Conservation (phyloP, 2,797 vertebrate species). For the Catostomus latipinnis region DNA sequence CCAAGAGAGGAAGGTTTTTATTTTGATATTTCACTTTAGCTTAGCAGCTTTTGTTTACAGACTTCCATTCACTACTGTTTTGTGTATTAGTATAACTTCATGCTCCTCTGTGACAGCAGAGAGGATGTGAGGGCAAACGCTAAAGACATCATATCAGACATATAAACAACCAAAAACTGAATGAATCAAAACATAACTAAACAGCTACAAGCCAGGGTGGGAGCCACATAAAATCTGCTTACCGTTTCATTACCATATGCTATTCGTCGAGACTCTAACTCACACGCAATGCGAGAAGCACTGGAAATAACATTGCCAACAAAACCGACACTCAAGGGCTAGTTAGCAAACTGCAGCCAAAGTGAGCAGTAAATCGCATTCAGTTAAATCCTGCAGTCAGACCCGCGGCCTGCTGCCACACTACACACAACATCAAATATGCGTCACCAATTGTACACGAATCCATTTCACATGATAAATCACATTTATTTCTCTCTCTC, state of each 20-base stretch:
- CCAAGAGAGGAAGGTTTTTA: slow-evolving; percentile 9
- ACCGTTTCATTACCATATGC: slow-evolving; percentile 36
- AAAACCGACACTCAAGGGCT: slow-evolving; percentile 28
- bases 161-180: slow-evolving; percentile 25
- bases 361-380: slow-evolving; percentile 48
- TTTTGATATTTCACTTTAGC: background rate
- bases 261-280: slow-evolving; percentile 22
- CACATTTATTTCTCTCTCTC: slow-evolving; percentile 11
- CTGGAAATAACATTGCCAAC: slow-evolving; percentile 45
- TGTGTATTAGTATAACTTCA: slow-evolving; percentile 28
- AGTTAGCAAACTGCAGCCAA: slow-evolving; percentile 42
- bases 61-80: background rate
- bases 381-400: slow-evolving; percentile 38
- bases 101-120: background rate
- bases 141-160: slow-evolving; percentile 18
- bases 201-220: slow-evolving; percentile 15
- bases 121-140: slow-evolving; percentile 17
- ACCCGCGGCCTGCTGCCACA: slow-evolving; percentile 4
- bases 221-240: background rate
- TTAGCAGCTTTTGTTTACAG: background rate
- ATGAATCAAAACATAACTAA: slow-evolving; percentile 17
- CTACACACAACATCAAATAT: slow-evolving; percentile 10
- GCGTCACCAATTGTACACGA: slow-evolving; percentile 12
- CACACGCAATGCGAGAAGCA: slow-evolving; percentile 36
- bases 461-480: slow-evolving; percentile 42